phyloP scores from a whole-genome alignment of 2,113 vertebrate species.

The Neotoma lepida region DNA sequence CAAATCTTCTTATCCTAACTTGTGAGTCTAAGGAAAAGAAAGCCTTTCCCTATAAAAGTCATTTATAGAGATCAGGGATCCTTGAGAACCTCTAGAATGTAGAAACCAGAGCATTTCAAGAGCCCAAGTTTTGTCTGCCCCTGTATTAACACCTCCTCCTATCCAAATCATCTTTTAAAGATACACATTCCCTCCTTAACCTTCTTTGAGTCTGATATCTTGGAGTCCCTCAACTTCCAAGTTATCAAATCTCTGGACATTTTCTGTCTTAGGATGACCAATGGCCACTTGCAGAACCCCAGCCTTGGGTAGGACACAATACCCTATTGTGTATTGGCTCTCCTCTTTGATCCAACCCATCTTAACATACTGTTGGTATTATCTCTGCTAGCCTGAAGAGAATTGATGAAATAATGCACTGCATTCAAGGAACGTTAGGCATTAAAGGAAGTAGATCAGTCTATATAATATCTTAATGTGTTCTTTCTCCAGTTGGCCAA shows the following conservation, averaged over 20 bases:
- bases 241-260: neutral
- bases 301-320: neutral
- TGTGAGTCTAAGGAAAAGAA: neutral
- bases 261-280: neutral
- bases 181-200: neutral
- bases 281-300: too few relatives aligned
- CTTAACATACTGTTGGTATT: fast-evolving
- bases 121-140: neutral
- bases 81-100: neutral
- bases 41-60: neutral
- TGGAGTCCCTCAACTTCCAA: neutral
- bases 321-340: neutral
- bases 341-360: neutral
- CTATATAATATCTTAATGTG: too few relatives aligned
- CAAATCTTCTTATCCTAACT: neutral
- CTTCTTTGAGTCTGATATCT: neutral
- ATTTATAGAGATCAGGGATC: neutral
- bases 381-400: neutral
- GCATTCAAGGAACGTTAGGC: neutral
- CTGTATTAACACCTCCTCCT: too few relatives aligned
- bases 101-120: neutral
- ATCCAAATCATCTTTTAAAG: neutral
- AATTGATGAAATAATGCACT: neutral
- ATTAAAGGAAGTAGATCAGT: too few relatives aligned
- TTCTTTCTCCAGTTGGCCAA: too few relatives aligned